These are phyloP conservation scores for Pyrrhia umbra DNA, from an alignment of 2,888 invertebrate genomes.

Conservation along the genomic window DNA sequence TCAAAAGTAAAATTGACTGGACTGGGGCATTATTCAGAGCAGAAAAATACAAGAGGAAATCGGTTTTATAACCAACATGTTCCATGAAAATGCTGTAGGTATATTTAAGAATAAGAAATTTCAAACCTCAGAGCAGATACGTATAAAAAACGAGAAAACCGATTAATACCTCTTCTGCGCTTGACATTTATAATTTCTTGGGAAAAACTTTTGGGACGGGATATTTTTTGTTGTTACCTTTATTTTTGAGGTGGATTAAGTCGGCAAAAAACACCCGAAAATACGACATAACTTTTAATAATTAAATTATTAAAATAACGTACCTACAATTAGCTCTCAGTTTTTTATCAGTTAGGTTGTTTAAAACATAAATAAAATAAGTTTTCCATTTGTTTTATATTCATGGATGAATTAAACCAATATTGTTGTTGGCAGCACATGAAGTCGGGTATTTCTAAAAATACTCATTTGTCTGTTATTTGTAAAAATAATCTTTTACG, in stretches of 20 bases:
- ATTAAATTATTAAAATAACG: neutral
- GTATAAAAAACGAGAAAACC: neutral
- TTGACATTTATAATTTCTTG: slow-evolving; percentile 37
- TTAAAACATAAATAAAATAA: too few relatives aligned
- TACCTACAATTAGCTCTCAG: too few relatives aligned
- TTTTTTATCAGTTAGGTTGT: too few relatives aligned
- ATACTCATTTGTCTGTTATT: neutral
- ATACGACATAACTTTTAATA: neutral
- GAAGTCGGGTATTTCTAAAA: neutral
- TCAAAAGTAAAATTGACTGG: too few relatives aligned
- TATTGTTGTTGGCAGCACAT: neutral
- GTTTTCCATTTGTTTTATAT: neutral
- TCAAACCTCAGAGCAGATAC: neutral
- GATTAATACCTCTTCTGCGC: slow-evolving; percentile 8
- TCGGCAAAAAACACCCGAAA: too few relatives aligned
- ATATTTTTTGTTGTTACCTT: slow-evolving; percentile 18
- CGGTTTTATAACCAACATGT: neutral
- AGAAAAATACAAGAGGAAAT: too few relatives aligned
- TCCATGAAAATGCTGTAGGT: neutral
- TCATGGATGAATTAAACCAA: neutral
- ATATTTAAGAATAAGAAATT: neutral
- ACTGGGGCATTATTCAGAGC: too few relatives aligned
- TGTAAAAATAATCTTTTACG: slow-evolving; percentile 17
- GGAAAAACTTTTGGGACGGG: slow-evolving; percentile 7
- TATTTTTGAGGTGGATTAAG: too few relatives aligned